These are phyloP conservation scores for Pseudanteris insignis DNA, from an alignment of 2,888 invertebrate species.

Conservation along the genomic window DNA sequence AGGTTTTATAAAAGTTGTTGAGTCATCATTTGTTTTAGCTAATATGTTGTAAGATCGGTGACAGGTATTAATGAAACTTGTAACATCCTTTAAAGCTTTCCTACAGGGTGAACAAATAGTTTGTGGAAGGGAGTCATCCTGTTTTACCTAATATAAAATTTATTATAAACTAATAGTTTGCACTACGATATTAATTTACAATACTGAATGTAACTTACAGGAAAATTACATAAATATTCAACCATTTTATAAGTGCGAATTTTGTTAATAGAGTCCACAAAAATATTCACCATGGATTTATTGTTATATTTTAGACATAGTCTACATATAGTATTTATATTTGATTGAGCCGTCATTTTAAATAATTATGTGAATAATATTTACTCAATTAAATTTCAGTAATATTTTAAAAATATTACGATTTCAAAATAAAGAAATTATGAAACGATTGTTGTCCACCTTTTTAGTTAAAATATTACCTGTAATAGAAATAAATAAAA, in stretches of 20 bases:
- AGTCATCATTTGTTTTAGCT: not conserved
- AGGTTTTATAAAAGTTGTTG: not conserved
- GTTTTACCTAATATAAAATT: conserved; percentile 1
- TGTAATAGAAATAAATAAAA: too few relatives aligned
- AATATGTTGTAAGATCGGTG: conserved; percentile 9
- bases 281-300: conserved; percentile 2
- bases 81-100: not conserved
- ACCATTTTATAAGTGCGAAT: conserved; percentile 1
- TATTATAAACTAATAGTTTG: too few relatives aligned
- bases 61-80: conserved; percentile 1
- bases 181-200: too few relatives aligned
- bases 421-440: too few relatives aligned
- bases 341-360: not conserved
- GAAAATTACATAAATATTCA: conserved; percentile 3
- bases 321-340: conserved; percentile 7
- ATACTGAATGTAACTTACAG: too few relatives aligned
- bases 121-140: conserved; percentile 1
- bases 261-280: not conserved
- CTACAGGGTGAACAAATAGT: not conserved
- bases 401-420: too few relatives aligned
- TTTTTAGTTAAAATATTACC: too few relatives aligned
- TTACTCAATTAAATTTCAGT: too few relatives aligned
- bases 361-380: not conserved
- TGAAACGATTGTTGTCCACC: too few relatives aligned
- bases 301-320: conserved; percentile 6